Evolutionary conservation across 2,797 vertebrate species (phyloP), one percentile per base, ranked within the genome.

Genomic region (Falco rusticolus): DNA sequence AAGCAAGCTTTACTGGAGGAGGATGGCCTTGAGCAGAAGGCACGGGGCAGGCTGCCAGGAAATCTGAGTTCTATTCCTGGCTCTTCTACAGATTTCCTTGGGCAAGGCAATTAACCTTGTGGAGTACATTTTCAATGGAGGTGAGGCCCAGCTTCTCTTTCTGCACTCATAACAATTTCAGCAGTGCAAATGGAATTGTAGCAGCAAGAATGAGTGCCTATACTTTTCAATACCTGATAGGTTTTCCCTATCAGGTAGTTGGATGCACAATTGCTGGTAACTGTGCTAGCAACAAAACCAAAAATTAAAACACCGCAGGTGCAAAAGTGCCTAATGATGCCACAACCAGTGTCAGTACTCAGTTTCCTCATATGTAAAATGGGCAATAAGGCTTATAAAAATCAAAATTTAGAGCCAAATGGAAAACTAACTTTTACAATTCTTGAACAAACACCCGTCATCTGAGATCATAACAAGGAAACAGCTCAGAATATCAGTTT

Each of bases 81-180:
- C 89, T 78, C 89, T 97, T 93, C 95, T 94, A 94, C 90, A 97
- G 92, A 97, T 96, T 97, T 97, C 96, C 93, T 97, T 97, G 95
- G 94, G 95, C 95, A 96, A 95, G 82, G 93, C 93, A 96, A 95
- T 97, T 97, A 97, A 95, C 96, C 93, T 95, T 96, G 93, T 48
- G 54, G 74, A 94, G 84, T 83, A 89, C 88, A 78, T 89, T 96
- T 96, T 80, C 93, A 95, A 69, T 80, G 86, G 89, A 96, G 88
- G 93, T 69, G 91, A 95, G 92, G 92, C 95, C 75, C 93, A 78
- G 90, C 68, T 93, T 48, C 89, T 89, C 86, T 18, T 89, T 85
- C 75, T 92, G 69, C 86, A 95, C 87, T 94, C 78, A n/a, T 45
- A 82, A 60, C 16, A 70, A 78, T 78, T 92, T 68, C 57, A 92